phyloP scores from a whole-genome alignment of 2,888 invertebrate species.

The Entomobrya multifasciata region DNA sequence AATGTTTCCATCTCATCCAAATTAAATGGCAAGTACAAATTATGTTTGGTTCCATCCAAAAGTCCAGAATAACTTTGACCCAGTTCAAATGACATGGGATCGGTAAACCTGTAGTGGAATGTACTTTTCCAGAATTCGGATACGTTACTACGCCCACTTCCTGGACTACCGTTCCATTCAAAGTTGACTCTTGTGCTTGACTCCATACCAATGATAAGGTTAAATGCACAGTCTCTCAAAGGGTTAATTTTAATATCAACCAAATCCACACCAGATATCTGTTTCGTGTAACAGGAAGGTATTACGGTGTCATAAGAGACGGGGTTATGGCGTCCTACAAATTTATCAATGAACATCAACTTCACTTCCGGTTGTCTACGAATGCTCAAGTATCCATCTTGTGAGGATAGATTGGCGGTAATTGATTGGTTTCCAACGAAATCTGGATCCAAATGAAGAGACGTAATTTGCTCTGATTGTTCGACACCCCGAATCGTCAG shows the following conservation, averaged over 20 bases:
- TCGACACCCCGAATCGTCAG: no score
- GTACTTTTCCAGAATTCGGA: background rate
- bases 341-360: background rate
- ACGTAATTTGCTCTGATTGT: no score
- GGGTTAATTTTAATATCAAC: background rate
- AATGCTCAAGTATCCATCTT: background rate
- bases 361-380: background rate
- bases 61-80: background rate
- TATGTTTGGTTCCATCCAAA: background rate
- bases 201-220: constrained; percentile 16
- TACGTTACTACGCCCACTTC: background rate
- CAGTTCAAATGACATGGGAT: constrained; percentile 11
- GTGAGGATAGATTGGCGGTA: background rate
- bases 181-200: background rate
- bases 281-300: background rate
- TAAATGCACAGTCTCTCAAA: background rate
- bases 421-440: no score
- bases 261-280: background rate
- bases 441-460: no score
- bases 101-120: constrained; percentile 10
- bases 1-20: background rate
- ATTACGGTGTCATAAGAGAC: background rate
- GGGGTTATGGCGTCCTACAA: background rate
- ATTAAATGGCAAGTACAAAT: constrained; percentile 28
- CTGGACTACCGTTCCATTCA: background rate